These are phyloP conservation scores for Pteria penguin DNA, from an alignment of 2,888 invertebrate genomes.

Conservation along the genomic window DNA sequence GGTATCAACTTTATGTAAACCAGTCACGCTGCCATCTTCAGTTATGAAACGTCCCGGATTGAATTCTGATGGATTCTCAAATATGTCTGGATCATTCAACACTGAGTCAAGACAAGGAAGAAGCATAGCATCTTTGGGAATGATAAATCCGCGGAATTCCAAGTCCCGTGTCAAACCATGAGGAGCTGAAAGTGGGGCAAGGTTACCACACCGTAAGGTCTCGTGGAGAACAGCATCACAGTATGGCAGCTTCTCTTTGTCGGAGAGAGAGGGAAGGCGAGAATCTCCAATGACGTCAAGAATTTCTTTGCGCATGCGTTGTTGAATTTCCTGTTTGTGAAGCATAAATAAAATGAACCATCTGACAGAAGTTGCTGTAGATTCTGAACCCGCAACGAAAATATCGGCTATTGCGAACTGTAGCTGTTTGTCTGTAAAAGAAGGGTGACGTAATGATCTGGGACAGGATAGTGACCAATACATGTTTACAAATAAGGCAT, in stretches of 20 bases:
- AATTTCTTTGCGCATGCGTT: constrained; percentile 12
- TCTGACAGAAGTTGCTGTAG: constrained; percentile 9
- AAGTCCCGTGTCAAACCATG: not conserved
- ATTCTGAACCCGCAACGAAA: constrained; percentile 16
- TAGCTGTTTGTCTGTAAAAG: no score
- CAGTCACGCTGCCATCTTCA: not conserved
- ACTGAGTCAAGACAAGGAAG: not conserved
- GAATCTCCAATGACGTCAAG: not conserved
- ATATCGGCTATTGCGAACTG: no score
- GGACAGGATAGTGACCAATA: no score
- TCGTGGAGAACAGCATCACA: constrained; percentile 5
- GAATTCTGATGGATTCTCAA: not conserved
- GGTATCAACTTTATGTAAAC: not conserved
- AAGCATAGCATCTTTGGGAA: constrained; percentile 4
- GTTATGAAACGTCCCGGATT: constrained; percentile 4
- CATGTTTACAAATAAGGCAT: no score
- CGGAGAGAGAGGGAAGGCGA: not conserved
- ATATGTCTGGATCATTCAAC: not conserved
- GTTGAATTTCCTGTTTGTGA: not conserved
- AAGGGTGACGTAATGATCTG: no score
- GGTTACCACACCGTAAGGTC: not conserved
- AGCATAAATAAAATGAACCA: constrained; percentile 15
- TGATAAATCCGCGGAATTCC: not conserved
- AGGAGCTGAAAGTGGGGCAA: not conserved
- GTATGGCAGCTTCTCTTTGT: constrained; percentile 1